Evolutionary conservation across 2,888 invertebrate genomes (phyloP).

Genomic region (Azorinus chamasolen): DNA sequence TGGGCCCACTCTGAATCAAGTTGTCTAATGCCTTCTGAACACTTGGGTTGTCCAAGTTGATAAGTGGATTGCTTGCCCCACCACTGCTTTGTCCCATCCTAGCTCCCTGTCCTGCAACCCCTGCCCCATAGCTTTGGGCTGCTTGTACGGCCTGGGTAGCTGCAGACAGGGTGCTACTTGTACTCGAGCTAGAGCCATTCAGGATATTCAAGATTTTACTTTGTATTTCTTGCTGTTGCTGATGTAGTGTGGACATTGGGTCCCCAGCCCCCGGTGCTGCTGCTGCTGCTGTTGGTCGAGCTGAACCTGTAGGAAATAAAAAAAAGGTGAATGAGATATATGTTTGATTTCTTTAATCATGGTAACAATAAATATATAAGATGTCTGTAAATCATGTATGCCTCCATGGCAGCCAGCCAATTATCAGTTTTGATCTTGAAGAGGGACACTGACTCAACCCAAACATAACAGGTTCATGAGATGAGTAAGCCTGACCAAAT

Average conservation of each 20-base stretch:
- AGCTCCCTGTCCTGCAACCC: conserved; percentile 27
- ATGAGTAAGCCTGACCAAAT: too few species aligned
- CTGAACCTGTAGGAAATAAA: conserved; percentile 6
- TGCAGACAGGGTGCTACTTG: conserved; percentile 14
- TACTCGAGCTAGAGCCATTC: conserved; percentile 66
- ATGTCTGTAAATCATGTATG: too few species aligned
- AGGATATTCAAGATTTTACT: conserved; percentile 93
- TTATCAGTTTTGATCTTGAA: too few species aligned
- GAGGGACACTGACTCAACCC: too few species aligned
- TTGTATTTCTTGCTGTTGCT: conserved; percentile 90
- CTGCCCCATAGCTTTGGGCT: conserved; percentile 18
- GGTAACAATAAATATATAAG: too few species aligned
- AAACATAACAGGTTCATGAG: too few species aligned
- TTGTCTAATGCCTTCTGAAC: conserved; percentile 87
- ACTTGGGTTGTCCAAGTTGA: conserved; percentile 86
- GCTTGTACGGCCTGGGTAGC: conserved; percentile 40
- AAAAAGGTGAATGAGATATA: too few species aligned
- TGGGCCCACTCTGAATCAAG: conserved; percentile 86
- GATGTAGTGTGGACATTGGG: conserved; percentile 53
- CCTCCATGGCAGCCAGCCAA: too few species aligned
- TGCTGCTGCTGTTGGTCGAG: conserved; percentile 28
- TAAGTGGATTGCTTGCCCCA: conserved; percentile 68
- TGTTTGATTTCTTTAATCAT: too few species aligned
- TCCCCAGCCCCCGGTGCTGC: conserved; percentile 31
- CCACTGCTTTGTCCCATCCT: conserved; percentile 18